These are phyloP conservation scores for Bovichtus variegatus DNA, from an alignment of 2,797 vertebrate species.

Conservation along the genomic window DNA sequence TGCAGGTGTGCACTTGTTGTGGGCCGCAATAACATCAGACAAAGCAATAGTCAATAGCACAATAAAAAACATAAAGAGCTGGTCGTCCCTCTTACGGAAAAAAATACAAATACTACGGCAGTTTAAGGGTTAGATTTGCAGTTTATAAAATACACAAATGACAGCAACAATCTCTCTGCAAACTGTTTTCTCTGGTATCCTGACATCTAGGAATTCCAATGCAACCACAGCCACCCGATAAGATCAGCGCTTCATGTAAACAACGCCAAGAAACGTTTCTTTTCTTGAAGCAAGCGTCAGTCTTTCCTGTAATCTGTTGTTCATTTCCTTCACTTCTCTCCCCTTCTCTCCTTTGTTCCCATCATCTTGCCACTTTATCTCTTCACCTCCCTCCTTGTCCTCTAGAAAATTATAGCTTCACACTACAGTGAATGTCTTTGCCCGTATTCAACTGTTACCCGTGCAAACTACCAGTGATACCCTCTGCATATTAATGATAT, in stretches of 20 bases:
- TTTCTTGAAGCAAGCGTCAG: neutral
- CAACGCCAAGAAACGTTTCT: neutral
- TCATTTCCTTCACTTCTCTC: neutral
- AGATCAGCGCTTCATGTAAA: conserved; percentile 23
- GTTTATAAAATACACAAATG: neutral
- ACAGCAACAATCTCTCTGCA: neutral
- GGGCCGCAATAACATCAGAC: neutral
- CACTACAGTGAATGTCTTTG: neutral
- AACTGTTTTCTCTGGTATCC: neutral
- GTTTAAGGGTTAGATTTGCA: neutral
- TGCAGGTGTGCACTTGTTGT: conserved; percentile 52
- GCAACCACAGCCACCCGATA: conserved; percentile 15
- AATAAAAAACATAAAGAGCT: neutral
- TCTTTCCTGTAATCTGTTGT: neutral
- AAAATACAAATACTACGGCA: neutral
- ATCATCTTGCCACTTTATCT: neutral
- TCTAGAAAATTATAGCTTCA: neutral
- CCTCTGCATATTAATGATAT: conserved; percentile 53
- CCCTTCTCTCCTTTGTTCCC: neutral
- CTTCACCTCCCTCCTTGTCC: neutral
- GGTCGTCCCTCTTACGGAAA: neutral
- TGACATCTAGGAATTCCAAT: conserved; percentile 17
- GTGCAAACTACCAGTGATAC: conserved; percentile 3
- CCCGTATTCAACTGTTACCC: neutral
- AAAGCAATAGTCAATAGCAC: too few species aligned